These are phyloP conservation scores for Sialia sialis DNA, from an alignment of 2,113 vertebrate species.

Conservation along the genomic window DNA sequence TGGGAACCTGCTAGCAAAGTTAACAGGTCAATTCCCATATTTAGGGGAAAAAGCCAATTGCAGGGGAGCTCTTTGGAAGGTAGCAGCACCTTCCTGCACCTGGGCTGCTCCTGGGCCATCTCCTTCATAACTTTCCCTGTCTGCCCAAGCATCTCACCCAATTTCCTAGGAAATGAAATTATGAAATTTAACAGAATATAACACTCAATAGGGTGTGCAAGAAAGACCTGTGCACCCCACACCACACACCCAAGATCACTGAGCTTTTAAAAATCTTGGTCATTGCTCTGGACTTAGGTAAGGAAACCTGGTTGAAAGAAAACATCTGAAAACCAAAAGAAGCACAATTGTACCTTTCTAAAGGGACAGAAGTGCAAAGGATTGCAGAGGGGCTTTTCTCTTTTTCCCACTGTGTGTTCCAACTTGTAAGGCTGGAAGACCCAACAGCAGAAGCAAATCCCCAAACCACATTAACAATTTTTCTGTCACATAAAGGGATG, in stretches of 20 bases:
- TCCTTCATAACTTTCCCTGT: not conserved
- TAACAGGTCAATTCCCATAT: not conserved
- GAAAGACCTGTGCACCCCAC: not conserved
- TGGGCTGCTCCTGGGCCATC: not conserved
- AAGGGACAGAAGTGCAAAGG: not conserved
- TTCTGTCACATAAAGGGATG: rapidly evolving
- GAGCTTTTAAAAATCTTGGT: not conserved
- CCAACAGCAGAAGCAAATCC: not conserved
- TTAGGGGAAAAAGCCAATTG: not conserved
- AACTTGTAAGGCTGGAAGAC: not conserved
- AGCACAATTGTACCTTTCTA: not conserved
- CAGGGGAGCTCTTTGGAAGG: not conserved
- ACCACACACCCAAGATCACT: rapidly evolving
- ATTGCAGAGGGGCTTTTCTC: not conserved
- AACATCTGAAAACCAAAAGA: not conserved
- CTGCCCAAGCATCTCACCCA: not conserved
- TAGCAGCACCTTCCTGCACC: not conserved
- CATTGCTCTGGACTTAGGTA: not conserved
- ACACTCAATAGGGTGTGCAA: not conserved
- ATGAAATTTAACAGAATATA: not conserved
- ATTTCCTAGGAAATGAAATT: not conserved
- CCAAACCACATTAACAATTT: not conserved
- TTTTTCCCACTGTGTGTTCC: not conserved
- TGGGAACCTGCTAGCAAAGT: not conserved
- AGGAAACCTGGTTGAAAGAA: not conserved